Evolutionary conservation across 2,797 vertebrate species (phyloP).

Genomic region (Sarcophilus harrisii): DNA sequence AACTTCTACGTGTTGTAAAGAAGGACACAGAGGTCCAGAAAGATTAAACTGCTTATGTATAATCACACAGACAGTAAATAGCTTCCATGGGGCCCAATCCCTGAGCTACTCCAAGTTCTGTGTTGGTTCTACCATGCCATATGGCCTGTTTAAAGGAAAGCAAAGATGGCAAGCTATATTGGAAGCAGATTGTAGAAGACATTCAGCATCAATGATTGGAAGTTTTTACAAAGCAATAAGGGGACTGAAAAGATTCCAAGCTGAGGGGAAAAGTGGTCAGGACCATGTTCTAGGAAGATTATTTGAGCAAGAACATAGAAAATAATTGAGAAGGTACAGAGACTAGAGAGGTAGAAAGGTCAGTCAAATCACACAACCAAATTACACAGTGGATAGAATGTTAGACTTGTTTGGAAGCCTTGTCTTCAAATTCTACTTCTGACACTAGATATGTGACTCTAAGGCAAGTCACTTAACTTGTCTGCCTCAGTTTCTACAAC

Average conservation of each 20-base stretch:
- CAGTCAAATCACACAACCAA: background rate
- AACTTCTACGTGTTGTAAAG: background rate
- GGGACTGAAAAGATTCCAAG: background rate
- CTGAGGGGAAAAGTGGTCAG: background rate
- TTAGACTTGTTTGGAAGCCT: background rate
- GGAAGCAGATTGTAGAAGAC: background rate
- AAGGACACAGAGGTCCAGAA: background rate
- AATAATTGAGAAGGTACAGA: background rate
- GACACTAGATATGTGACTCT: background rate
- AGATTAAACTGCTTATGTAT: background rate
- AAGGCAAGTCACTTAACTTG: background rate
- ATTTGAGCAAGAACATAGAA: background rate
- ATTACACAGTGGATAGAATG: background rate
- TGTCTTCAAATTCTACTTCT: background rate
- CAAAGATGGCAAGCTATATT: background rate
- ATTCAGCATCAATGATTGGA: background rate
- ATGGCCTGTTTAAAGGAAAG: background rate
- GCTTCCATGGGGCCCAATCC: background rate
- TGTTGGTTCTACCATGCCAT: background rate
- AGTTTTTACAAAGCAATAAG: background rate
- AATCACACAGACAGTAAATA: background rate
- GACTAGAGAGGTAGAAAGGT: background rate
- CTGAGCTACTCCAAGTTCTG: background rate
- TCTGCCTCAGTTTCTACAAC: background rate
- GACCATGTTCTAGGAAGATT: background rate